These are phyloP conservation scores for Tupiocoris notatus DNA, from an alignment of 2,888 invertebrate genomes.

Conservation along the genomic window DNA sequence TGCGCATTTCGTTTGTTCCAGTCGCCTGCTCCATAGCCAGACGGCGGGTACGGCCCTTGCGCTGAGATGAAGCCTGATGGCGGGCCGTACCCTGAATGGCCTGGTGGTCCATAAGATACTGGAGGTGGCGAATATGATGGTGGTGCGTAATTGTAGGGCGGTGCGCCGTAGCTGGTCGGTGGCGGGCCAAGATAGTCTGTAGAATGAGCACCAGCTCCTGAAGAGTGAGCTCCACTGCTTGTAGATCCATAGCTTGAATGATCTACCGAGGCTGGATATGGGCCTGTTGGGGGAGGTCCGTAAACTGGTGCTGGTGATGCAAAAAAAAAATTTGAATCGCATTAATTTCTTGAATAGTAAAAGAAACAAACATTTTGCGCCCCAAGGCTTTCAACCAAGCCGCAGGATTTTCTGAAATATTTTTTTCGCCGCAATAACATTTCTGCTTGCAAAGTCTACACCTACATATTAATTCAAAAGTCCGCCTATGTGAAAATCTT, in stretches of 20 bases:
- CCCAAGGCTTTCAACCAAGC: too few species aligned
- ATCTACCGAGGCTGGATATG: conserved; percentile 41
- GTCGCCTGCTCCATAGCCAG: neutral
- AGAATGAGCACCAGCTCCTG: neutral
- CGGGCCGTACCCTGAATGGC: neutral
- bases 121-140: neutral
- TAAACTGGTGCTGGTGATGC: conserved; percentile 54
- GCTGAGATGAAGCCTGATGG: conserved; percentile 8
- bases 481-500: too few species aligned
- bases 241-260: conserved; percentile 18
- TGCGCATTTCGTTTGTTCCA: conserved; percentile 17
- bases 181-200: conserved; percentile 42
- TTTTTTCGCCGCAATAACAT: too few species aligned
- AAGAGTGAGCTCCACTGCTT: neutral
- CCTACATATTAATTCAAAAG: too few species aligned
- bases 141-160: neutral
- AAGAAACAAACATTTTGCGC: too few species aligned
- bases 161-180: conserved; percentile 40
- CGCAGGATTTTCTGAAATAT: too few species aligned
- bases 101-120: neutral
- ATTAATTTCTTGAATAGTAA: too few species aligned
- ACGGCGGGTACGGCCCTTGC: neutral
- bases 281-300: conserved; percentile 44
- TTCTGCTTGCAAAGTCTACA: too few species aligned
- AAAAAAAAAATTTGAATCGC: too few species aligned